Evolutionary conservation across 2,888 invertebrate species (phyloP), one percentile per base, ranked within the genome.

Genomic region (Mechanitis mazaeus): DNA sequence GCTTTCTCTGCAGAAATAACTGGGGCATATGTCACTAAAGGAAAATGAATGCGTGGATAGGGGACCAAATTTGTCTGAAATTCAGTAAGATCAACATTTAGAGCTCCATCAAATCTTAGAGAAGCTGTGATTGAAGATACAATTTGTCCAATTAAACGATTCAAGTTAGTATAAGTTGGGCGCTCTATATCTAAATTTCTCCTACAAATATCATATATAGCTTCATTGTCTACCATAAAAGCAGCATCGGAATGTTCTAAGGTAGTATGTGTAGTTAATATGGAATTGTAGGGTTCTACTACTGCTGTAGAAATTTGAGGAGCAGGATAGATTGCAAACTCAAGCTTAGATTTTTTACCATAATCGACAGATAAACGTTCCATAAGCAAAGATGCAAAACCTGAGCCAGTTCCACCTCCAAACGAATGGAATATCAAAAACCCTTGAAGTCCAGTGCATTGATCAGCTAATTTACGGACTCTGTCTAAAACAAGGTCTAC

Each of bases 231-330:
- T 55, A 95, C 96, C 97, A 98, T 97, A 86, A 98, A 98, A 45
- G 97, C 97, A 78, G 97, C 97, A 85, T 97, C 97, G 0, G 96
- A 97, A 82, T 97, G 97, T 84, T 97, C 97, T 74, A 95, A 84
- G 35, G 98, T 98, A 33, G 98, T 98, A 86, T 98, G 98, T 45
- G 98, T 98, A 69, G 97, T 97, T 74, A 98, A 90, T 73, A 98
- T 97, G 0, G 97, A 97, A 88, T 98, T 98, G 92, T 98, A 98
- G 0, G 98, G 98, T 82, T 98, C 98, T 35, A 98, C 98, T 38
- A 96, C 95, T 38, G 96, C 95, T 0, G 96, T 96, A 35, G 95
- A 95, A 33, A 96, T 94, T 81, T 95, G 94, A 1, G 98, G 98
- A 12, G 98, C 98, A 45, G 98, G 98, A 81, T 98, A 98, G 78